Conservation (phyloP, 1,140 invertebrate species). For the Sitophilus oryzae region DNA sequence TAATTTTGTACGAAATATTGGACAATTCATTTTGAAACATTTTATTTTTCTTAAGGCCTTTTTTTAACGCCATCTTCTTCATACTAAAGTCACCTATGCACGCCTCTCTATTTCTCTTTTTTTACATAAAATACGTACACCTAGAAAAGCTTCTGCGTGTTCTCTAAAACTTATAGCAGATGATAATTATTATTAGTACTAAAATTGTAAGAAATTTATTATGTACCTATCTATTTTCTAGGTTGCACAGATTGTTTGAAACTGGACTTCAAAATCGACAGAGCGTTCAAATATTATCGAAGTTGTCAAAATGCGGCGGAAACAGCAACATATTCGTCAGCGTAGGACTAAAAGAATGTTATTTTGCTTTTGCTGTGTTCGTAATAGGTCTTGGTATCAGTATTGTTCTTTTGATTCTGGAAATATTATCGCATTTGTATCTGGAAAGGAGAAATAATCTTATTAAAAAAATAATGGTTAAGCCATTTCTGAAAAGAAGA, state of each 20-base stretch:
- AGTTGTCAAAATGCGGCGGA: slow-evolving; percentile 49
- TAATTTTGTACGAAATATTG: too few species aligned
- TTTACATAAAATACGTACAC: too few species aligned
- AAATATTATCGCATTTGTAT: slow-evolving; percentile 1
- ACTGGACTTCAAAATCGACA: slow-evolving; percentile 52
- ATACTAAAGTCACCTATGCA: too few species aligned
- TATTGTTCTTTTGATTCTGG: slow-evolving; percentile 15
- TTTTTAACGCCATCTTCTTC: too few species aligned
- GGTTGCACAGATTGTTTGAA: slow-evolving; percentile 52
- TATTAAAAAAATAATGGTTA: not conserved
- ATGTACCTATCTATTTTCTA: slow-evolving; percentile 40
- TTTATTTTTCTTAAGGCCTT: too few species aligned
- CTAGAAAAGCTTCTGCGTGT: too few species aligned
- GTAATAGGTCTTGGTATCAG: slow-evolving; percentile 20
- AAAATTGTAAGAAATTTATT: too few species aligned
- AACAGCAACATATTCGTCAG: slow-evolving; percentile 28
- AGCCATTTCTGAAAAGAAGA: not conserved
- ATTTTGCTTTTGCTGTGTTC: slow-evolving; percentile 31
- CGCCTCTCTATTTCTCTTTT: too few species aligned
- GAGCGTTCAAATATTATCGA: slow-evolving; percentile 49
- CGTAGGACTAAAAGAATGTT: slow-evolving; percentile 33
- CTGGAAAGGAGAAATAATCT: not conserved
- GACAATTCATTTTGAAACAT: too few species aligned
- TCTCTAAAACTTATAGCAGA: too few species aligned
- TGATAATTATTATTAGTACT: too few species aligned